Evolutionary conservation across 2,113 vertebrate species (phyloP).

Genomic region (Chloroceryle aenea): DNA sequence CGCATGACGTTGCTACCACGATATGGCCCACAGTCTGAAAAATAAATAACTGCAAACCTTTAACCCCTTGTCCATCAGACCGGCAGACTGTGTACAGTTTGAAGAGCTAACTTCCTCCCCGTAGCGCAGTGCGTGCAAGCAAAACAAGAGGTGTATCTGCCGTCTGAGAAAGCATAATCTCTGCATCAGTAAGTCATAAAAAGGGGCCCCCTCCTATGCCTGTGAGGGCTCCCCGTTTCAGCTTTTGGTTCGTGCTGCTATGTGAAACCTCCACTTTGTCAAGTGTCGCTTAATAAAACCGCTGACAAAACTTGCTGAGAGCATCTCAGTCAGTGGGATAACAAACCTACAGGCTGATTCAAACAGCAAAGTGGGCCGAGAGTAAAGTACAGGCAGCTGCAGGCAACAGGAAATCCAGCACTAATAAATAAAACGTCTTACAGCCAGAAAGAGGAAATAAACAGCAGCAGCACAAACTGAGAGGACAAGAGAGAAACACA

Average conservation of each 20-base stretch:
- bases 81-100: accelerated
- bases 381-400: constrained; percentile 30
- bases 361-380: background rate
- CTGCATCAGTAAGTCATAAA: background rate
- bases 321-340: background rate
- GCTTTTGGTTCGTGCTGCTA: background rate
- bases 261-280: background rate
- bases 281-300: background rate
- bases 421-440: constrained; percentile 57
- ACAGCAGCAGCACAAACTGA: constrained; percentile 34
- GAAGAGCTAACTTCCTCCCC: background rate
- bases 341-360: background rate
- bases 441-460: constrained; percentile 62
- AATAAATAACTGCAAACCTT: background rate
- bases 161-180: background rate
- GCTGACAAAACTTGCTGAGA: background rate
- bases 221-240: background rate
- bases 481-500: constrained; percentile 18
- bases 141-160: background rate
- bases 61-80: background rate
- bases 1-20: accelerated
- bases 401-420: constrained; percentile 61
- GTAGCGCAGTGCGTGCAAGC: background rate
- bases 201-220: background rate
- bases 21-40: background rate